These are phyloP conservation scores for Danionella cerebrum DNA, from an alignment of 2,113 vertebrate genomes.

Conservation along the genomic window DNA sequence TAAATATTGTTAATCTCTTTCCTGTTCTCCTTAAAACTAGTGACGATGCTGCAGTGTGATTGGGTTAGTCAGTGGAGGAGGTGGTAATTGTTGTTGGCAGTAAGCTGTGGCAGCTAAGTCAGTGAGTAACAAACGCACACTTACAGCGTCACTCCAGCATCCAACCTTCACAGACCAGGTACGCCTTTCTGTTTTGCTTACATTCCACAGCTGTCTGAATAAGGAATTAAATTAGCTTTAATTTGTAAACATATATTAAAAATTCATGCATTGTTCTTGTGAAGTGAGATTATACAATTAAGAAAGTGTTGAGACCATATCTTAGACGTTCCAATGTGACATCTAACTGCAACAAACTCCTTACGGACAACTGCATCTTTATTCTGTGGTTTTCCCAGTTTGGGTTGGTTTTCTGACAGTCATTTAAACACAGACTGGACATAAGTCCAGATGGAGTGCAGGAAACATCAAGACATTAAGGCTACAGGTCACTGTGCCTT, in stretches of 20 bases:
- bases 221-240: no score
- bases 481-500: conserved; percentile 34
- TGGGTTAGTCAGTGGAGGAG: conserved; percentile 51
- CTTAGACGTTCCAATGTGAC: no score
- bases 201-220: no score
- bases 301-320: no score
- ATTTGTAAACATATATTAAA: neutral
- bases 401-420: no score
- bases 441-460: neutral
- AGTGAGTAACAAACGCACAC: conserved; percentile 25
- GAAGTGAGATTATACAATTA: no score
- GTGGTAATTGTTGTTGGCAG: conserved; percentile 53
- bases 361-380: neutral
- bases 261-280: neutral
- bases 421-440: neutral
- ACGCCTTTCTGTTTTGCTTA: neutral
- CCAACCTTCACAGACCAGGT: conserved; percentile 23
- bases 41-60: conserved; percentile 29
- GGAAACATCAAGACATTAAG: neutral
- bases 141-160: conserved; percentile 27
- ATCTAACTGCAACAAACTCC: neutral
- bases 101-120: conserved; percentile 43
- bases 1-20: neutral
- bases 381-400: neutral
- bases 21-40: neutral